phyloP scores from a whole-genome alignment of 2,888 invertebrate species.

The Nasonia oneida region DNA sequence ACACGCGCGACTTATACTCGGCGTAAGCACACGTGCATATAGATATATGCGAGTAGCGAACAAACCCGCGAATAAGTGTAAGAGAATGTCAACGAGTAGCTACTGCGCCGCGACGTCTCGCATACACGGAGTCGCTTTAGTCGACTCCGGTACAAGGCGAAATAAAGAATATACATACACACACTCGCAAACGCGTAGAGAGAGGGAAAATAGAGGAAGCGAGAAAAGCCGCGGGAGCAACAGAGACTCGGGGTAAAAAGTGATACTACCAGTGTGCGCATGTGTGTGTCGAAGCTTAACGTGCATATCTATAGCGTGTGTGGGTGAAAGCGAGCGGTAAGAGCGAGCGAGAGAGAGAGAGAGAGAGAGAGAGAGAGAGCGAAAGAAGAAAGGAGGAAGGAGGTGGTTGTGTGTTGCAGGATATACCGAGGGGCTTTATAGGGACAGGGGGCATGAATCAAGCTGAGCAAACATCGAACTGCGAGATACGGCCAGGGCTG shows the following conservation, averaged over 20 bases:
- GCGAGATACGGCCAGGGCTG: slow-evolving; percentile 73
- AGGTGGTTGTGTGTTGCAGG: not conserved
- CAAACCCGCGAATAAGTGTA: not conserved
- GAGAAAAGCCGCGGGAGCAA: not conserved
- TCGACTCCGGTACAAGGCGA: not conserved
- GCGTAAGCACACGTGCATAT: not conserved
- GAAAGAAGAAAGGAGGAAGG: slow-evolving; percentile 13
- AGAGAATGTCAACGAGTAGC: slow-evolving; percentile 5
- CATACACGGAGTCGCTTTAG: not conserved
- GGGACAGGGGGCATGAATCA: slow-evolving; percentile 76
- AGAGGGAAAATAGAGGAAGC: slow-evolving; percentile 1
- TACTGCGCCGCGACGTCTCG: not conserved
- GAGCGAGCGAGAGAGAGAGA: not conserved
- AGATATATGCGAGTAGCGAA: not conserved
- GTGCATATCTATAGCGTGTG: not conserved
- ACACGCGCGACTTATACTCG: not conserved
- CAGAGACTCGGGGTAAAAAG: slow-evolving; percentile 17
- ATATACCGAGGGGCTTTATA: slow-evolving; percentile 41
- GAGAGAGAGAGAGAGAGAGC: not conserved
- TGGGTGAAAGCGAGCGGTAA: not conserved
- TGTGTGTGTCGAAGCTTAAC: not conserved
- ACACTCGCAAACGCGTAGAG: not conserved
- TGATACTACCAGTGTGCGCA: slow-evolving; percentile 5
- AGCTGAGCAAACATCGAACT: slow-evolving; percentile 79
- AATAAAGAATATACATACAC: not conserved